Percentiles rank a stretch among this genome's conserved stretches.
These are phyloP conservation scores for Hymenochirus boettgeri DNA, from an alignment of 2,113 vertebrate species.

Conservation along the genomic window DNA sequence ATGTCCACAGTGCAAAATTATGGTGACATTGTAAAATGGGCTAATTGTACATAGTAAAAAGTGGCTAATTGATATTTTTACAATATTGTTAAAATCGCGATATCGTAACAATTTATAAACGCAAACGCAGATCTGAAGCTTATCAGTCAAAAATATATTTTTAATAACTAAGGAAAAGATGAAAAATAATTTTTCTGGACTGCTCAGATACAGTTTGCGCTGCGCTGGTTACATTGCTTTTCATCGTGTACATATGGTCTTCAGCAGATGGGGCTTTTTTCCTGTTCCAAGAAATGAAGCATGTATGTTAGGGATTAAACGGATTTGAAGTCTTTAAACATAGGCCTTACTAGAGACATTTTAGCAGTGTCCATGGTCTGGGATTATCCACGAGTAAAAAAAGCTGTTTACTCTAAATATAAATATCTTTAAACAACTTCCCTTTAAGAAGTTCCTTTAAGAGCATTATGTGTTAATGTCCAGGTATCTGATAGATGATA, in stretches of 20 bases:
- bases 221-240: conserved; percentile 55
- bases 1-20: too few relatives aligned
- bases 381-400: conserved; percentile 39
- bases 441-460: neutral
- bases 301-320: conserved; percentile 69
- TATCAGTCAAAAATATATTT: too few relatives aligned
- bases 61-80: too few relatives aligned
- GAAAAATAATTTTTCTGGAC: neutral
- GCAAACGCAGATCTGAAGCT: too few relatives aligned
- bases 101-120: too few relatives aligned
- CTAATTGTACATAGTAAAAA: too few relatives aligned
- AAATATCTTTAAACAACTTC: neutral
- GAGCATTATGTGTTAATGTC: neutral
- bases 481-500: neutral
- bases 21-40: too few relatives aligned
- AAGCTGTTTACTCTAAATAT: neutral
- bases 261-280: conserved; percentile 74
- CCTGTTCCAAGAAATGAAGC: conserved; percentile 66
- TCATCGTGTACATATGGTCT: conserved; percentile 67
- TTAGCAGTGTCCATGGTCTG: conserved; percentile 43
- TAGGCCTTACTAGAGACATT: conserved; percentile 46
- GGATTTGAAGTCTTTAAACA: conserved; percentile 63
- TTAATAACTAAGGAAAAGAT: too few relatives aligned
- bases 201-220: neutral
- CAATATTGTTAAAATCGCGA: too few relatives aligned